phyloP scores from a whole-genome alignment of 2,888 invertebrate genomes.

The Nomada hirtipes region DNA sequence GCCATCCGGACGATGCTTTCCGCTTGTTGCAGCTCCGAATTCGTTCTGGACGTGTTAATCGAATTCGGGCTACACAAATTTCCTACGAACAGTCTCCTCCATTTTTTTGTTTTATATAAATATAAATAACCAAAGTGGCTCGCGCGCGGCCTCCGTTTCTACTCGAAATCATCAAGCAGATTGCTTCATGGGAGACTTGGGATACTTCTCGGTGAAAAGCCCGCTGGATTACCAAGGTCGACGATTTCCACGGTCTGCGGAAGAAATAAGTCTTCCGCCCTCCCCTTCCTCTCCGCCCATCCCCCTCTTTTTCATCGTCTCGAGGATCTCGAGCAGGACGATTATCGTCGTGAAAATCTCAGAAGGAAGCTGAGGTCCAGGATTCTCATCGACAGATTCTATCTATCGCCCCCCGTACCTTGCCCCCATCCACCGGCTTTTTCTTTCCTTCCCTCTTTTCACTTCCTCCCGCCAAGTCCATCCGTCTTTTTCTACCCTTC shows the following conservation, averaged over 20 bases:
- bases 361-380: slow-evolving; percentile 63
- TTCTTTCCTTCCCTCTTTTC: slow-evolving; percentile 29
- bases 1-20: slow-evolving; percentile 27
- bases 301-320: slow-evolving; percentile 57
- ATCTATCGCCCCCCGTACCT: slow-evolving; percentile 66
- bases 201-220: slow-evolving; percentile 55
- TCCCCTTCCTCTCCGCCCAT: background rate
- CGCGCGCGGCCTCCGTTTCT: background rate
- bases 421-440: slow-evolving; percentile 37
- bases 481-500: slow-evolving; percentile 21
- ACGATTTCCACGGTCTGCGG: slow-evolving; percentile 62
- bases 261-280: slow-evolving; percentile 63
- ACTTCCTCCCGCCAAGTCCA: slow-evolving; percentile 8
- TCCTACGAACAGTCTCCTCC: background rate
- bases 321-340: slow-evolving; percentile 68
- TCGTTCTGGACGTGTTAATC: slow-evolving; percentile 34
- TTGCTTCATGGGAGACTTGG: slow-evolving; percentile 61
- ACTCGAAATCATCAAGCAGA: slow-evolving; percentile 62
- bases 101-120: background rate
- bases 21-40: slow-evolving; percentile 19
- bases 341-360: slow-evolving; percentile 77
- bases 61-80: slow-evolving; percentile 4
- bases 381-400: slow-evolving; percentile 71
- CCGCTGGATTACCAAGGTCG: slow-evolving; percentile 70
- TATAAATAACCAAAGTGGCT: slow-evolving; percentile 18